A percentile compares a stretch with the other conserved stretches of the same genome.
These are phyloP conservation scores for Dasypogon diadema DNA, from an alignment of 2,888 invertebrate genomes.

Conservation along the genomic window DNA sequence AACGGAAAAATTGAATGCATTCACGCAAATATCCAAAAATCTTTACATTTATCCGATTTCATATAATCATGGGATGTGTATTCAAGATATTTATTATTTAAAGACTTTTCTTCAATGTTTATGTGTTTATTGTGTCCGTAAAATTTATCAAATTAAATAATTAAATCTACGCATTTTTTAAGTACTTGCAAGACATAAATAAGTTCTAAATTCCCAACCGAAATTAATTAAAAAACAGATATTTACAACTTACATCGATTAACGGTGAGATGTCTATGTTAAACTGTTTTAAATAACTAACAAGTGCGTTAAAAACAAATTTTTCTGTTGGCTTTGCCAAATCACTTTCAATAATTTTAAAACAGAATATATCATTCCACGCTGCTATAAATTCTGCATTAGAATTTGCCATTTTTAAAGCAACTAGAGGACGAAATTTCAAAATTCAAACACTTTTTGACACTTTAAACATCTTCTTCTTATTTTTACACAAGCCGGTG, in stretches of 20 bases:
- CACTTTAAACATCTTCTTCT: background rate
- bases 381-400: constrained; percentile 49
- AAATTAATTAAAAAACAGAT: too few relatives aligned
- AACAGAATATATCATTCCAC: constrained; percentile 53
- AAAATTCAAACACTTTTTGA: background rate
- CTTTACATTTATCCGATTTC: too few relatives aligned
- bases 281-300: constrained; percentile 50
- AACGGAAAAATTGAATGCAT: too few relatives aligned
- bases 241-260: constrained; percentile 37
- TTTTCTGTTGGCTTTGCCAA: constrained; percentile 46
- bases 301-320: constrained; percentile 52
- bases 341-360: constrained; percentile 53
- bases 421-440: background rate
- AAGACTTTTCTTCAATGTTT: too few relatives aligned
- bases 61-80: too few relatives aligned
- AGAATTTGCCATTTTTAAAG: constrained; percentile 51
- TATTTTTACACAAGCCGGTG: background rate
- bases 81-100: too few relatives aligned
- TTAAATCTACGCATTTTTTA: background rate
- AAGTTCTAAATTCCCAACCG: background rate
- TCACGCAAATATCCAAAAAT: too few relatives aligned
- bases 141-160: too few relatives aligned
- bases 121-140: too few relatives aligned
- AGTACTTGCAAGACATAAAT: background rate
- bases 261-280: constrained; percentile 38